Base-by-base conservation (phyloP, 2,113 vertebrate species). In the Oncorhynchus gorbuscha region DNA sequence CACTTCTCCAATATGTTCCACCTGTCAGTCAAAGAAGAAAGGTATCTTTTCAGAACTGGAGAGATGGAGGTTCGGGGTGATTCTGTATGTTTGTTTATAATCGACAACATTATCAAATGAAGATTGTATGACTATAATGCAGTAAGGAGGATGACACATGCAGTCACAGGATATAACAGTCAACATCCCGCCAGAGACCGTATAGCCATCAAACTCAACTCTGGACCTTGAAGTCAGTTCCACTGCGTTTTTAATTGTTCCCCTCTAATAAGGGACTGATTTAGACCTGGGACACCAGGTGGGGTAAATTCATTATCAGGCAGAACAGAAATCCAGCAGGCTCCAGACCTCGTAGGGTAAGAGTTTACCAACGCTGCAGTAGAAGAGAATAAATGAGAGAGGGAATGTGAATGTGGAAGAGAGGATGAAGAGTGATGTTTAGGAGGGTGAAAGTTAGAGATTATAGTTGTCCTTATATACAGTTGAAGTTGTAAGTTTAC, bases 381-480 rank as follows among this genome's bases (percentile, higher is more conserved):
- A 83, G 74, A 69, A 71, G 83, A 71, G 58, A 67, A 76, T 58
- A 71, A 88, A 90, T 91, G 91, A 79, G 9, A 9, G 81, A 85
- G 51, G 32, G 90, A 76, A 12, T 65, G 75, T 85, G 88, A 78
- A 90, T n/a, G 87, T 89, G 72, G 67, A 76, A 76, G 0, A 4
- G 4, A 35, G 3, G 73, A 35, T 16, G 9, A 4, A 26, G 55
- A 78, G 51, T 8, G 49, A 74, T 61, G 6, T 61, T 61, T 61
- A 14, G 49, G 71, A 24, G 35, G 70, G 12, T 16, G n/a, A 58
- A 26, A 32, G 32, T 35, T 35, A 35, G 69, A 49, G 68, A 32
- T 35, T 35, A 35, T 35, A 35, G 35, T 35, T 7, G 35, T 35
- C 35, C 6, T 35, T 35, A 7, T 35, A 7, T 35, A 35, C 35